Percentiles rank a stretch among this genome's conserved stretches.
Evolutionary conservation across 2,797 vertebrate genomes (phyloP).

Genomic region (Emydoidea blandingii): DNA sequence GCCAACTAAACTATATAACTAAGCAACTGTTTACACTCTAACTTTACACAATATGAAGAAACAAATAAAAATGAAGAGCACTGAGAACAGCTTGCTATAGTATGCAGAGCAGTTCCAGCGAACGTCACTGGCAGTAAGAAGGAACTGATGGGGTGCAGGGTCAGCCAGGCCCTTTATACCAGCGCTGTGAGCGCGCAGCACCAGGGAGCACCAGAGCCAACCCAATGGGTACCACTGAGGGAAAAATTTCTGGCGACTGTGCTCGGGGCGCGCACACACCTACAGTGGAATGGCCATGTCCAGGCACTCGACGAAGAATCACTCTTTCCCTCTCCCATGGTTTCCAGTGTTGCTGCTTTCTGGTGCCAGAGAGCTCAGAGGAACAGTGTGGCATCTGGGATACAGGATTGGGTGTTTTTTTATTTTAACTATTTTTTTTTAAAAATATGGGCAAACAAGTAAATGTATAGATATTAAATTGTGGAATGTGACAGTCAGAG

Average conservation of each 20-base stretch:
- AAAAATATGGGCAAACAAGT: neutral
- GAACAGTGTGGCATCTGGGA: neutral
- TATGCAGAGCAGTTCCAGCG: no score
- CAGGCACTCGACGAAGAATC: neutral
- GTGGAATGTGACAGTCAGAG: neutral
- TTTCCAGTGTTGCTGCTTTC: neutral
- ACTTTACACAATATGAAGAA: no score
- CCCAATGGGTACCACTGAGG: neutral
- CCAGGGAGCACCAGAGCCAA: no score
- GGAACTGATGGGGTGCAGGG: no score
- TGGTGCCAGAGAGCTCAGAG: neutral
- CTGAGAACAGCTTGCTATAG: no score
- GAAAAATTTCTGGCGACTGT: neutral
- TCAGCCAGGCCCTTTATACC: no score
- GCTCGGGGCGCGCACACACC: no score
- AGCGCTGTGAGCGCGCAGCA: no score
- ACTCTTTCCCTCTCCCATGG: neutral
- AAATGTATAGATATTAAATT: neutral
- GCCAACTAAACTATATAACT: no score
- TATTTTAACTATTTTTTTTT: neutral
- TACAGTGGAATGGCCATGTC: neutral
- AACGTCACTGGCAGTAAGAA: no score
- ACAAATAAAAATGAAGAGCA: no score
- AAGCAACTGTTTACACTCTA: no score
- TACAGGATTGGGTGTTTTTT: neutral